Conservation (phyloP, 1,140 invertebrate species). For the Ditylenchus dipsaci region DNA sequence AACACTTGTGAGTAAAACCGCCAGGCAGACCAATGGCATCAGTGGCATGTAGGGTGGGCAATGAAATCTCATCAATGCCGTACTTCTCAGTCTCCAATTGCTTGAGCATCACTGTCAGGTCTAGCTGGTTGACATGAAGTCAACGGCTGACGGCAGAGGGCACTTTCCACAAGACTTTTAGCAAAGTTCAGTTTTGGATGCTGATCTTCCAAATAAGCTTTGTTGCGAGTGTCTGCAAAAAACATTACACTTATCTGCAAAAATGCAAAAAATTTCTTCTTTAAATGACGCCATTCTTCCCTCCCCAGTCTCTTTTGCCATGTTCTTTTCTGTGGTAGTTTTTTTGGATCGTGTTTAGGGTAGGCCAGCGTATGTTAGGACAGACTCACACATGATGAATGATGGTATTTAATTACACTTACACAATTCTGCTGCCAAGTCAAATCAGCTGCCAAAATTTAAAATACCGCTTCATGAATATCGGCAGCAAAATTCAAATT, state of each 20-base stretch:
- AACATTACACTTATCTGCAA: background rate
- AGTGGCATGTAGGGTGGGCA: background rate
- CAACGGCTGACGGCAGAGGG: background rate
- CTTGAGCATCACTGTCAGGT: background rate
- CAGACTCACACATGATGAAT: no score
- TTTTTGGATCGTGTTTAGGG: no score
- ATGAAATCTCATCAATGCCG: background rate
- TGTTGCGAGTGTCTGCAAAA: background rate
- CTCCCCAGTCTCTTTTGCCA: no score
- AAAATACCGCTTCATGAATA: no score
- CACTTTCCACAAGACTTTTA: background rate
- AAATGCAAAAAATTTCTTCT: background rate
- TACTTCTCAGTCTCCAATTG: background rate
- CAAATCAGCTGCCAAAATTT: no score
- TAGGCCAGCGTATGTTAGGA: no score
- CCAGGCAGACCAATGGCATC: slow-evolving; percentile 1
- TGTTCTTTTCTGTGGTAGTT: no score
- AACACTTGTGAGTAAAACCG: slow-evolving; percentile 4
- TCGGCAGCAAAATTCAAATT: no score
- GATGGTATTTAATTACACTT: no score
- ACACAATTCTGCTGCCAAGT: no score
- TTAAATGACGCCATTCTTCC: no score
- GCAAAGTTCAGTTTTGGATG: background rate
- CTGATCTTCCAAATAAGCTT: background rate
- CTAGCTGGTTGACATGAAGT: background rate